Evolutionary conservation across 1,140 invertebrate genomes (phyloP).

Genomic region (Drosophila bocqueti): DNA sequence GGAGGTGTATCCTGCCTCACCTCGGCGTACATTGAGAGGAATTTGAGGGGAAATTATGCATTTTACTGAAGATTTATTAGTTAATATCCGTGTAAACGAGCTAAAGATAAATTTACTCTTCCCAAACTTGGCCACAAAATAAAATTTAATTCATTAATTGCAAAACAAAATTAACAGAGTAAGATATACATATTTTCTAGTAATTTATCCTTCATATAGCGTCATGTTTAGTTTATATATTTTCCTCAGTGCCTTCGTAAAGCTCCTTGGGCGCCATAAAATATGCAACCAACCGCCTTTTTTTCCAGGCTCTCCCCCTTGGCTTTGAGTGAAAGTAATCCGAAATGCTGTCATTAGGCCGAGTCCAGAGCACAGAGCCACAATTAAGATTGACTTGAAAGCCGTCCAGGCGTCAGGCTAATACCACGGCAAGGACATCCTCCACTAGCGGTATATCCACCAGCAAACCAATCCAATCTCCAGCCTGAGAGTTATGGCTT

Average conservation of each 20-base stretch:
- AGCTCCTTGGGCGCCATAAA: constrained; percentile 64
- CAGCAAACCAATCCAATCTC: constrained; percentile 46
- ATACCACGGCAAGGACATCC: constrained; percentile 48
- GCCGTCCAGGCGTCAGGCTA: constrained; percentile 55
- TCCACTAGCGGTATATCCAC: constrained; percentile 6
- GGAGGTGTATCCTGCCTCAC: background rate
- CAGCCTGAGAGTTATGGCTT: constrained; percentile 65
- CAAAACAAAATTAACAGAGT: background rate
- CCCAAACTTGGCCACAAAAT: too few species aligned
- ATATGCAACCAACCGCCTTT: constrained; percentile 69
- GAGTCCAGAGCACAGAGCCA: constrained; percentile 38
- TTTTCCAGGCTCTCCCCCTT: constrained; percentile 12
- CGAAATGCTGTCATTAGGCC: constrained; percentile 79
- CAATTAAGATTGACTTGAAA: constrained; percentile 80
- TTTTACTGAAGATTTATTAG: background rate
- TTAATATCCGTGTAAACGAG: background rate
- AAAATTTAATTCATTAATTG: background rate
- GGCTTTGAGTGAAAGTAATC: constrained; percentile 76
- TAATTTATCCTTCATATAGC: too few species aligned
- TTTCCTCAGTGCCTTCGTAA: constrained; percentile 31
- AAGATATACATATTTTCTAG: background rate
- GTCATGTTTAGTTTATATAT: too few species aligned
- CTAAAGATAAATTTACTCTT: too few species aligned
- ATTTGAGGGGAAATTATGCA: background rate
- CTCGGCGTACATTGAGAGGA: constrained; percentile 12